These are phyloP conservation scores for Mayetiola destructor DNA, from an alignment of 2,888 invertebrate species.

Conservation along the genomic window DNA sequence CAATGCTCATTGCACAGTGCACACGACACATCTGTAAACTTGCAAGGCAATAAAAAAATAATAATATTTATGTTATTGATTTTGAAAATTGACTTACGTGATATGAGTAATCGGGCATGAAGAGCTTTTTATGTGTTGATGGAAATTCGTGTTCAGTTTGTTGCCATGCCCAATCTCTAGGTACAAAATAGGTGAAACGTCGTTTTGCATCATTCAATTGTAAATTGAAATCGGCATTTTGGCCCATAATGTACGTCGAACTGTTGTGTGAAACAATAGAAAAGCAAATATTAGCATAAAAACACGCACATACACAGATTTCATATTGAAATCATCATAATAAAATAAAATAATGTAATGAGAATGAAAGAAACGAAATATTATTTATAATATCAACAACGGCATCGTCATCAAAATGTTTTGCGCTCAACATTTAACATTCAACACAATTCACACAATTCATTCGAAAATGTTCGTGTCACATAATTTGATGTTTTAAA, in stretches of 20 bases:
- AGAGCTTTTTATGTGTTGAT: conserved; percentile 69
- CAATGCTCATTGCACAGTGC: too few relatives aligned
- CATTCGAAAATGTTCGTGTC: too few relatives aligned
- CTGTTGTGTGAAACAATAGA: conserved; percentile 40
- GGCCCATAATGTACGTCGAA: conserved; percentile 60
- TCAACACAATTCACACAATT: too few relatives aligned
- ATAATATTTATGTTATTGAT: not conserved
- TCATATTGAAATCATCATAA: not conserved
- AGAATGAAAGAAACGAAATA: too few relatives aligned
- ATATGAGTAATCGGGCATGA: conserved; percentile 65
- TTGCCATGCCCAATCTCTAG: conserved; percentile 79
- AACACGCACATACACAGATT: too few relatives aligned
- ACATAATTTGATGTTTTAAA: too few relatives aligned
- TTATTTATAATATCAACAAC: too few relatives aligned
- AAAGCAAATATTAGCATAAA: too few relatives aligned
- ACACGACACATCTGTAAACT: too few relatives aligned
- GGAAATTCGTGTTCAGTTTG: conserved; percentile 59
- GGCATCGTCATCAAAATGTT: too few relatives aligned
- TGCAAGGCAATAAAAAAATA: too few relatives aligned
- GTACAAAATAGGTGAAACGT: conserved; percentile 83
- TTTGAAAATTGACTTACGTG: conserved; percentile 44
- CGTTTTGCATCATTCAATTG: conserved; percentile 60
- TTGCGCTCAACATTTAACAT: too few relatives aligned
- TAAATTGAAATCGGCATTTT: conserved; percentile 59
- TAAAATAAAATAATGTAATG: not conserved